Evolutionary conservation across 2,797 vertebrate genomes (phyloP).

Genomic region (Spheniscus humboldti): DNA sequence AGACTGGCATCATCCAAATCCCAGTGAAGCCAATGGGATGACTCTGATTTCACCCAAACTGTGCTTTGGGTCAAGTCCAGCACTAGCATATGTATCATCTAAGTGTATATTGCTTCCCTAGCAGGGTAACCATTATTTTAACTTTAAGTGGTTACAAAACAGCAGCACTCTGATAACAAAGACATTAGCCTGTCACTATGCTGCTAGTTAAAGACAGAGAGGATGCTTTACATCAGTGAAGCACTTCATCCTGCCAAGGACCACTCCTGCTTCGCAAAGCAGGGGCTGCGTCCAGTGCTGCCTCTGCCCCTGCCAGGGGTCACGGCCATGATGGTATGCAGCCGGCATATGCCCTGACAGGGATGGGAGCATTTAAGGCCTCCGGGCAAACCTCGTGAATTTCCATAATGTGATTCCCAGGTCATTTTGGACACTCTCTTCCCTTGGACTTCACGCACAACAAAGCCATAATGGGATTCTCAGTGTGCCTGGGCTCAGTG

Average conservation of each 20-base stretch:
- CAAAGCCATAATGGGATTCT: slow-evolving; percentile 15
- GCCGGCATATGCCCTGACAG: neutral
- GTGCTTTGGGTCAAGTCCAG: neutral
- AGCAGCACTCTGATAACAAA: neutral
- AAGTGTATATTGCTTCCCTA: neutral
- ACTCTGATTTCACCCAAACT: slow-evolving; percentile 1
- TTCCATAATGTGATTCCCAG: slow-evolving; percentile 38
- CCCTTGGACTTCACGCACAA: neutral
- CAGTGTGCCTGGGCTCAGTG: slow-evolving; percentile 2
- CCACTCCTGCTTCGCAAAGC: neutral
- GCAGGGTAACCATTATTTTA: neutral
- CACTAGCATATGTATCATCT: neutral
- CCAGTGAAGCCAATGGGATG: neutral
- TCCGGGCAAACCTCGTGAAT: neutral
- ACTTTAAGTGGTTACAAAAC: neutral
- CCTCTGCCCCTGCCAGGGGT: neutral
- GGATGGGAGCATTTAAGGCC: slow-evolving; percentile 36
- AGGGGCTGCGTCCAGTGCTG: neutral
- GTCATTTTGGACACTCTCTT: neutral
- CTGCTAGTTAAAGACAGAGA: neutral
- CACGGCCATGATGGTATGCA: neutral
- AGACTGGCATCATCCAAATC: neutral
- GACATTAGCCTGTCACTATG: neutral
- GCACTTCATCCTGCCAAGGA: neutral
- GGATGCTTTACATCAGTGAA: neutral